Percentiles rank a stretch among this genome's conserved stretches.
These are phyloP conservation scores for Lasioglossum baleicum DNA, from an alignment of 1,140 invertebrate species.

Conservation along the genomic window DNA sequence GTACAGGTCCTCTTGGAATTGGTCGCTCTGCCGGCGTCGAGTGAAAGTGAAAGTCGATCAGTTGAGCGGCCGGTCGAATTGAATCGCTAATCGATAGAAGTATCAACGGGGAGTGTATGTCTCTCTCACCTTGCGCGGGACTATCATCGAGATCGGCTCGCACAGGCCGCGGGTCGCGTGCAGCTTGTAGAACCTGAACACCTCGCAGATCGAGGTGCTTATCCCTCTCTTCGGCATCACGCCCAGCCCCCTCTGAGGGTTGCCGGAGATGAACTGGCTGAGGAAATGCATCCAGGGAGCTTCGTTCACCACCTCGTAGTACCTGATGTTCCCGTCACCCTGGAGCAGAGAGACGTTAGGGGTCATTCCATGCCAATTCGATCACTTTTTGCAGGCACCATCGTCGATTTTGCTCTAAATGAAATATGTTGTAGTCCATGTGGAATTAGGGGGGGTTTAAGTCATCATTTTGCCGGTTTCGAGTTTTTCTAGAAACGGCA, in stretches of 20 bases:
- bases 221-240: conserved; percentile 97
- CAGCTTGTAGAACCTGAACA: conserved; percentile 95
- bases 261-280: conserved; percentile 94
- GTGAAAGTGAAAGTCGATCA: conserved; percentile 18
- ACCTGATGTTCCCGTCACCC: conserved; percentile 96
- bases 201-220: conserved; percentile 89
- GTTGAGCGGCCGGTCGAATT: background rate
- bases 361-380: too few species aligned
- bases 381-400: too few species aligned
- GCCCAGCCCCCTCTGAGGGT: conserved; percentile 93
- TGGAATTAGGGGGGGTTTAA: too few species aligned
- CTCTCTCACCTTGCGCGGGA: conserved; percentile 88
- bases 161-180: conserved; percentile 92
- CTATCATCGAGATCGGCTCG: conserved; percentile 97
- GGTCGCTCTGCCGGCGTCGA: conserved; percentile 81
- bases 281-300: conserved; percentile 93
- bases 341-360: conserved; percentile 70
- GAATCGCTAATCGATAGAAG: background rate
- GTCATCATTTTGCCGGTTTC: too few species aligned
- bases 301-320: conserved; percentile 94
- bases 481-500: too few species aligned
- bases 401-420: too few species aligned
- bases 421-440: too few species aligned
- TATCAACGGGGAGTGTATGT: conserved; percentile 20
- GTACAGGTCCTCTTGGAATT: conserved; percentile 94